Evolutionary conservation across 2,888 invertebrate species (phyloP).

Genomic region (Tanypteryx hageni): DNA sequence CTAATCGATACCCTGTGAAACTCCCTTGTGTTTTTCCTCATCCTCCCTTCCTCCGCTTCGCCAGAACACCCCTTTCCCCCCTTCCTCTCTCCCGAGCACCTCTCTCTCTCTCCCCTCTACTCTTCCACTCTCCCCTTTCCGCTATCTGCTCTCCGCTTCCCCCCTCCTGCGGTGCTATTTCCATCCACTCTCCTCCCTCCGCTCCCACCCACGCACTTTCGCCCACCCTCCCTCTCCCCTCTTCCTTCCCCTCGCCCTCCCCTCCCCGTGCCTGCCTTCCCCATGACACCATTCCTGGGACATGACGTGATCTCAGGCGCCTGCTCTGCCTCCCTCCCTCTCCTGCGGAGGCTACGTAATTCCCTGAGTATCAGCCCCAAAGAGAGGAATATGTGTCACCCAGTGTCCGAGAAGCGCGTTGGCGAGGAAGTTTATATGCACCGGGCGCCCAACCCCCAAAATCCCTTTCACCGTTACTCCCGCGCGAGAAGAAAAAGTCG

Average conservation of each 20-base stretch:
- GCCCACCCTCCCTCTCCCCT: neutral
- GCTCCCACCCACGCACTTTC: neutral
- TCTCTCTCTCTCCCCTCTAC: too few species aligned
- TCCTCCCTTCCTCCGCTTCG: too few species aligned
- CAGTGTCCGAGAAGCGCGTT: constrained; percentile 37
- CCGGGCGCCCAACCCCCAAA: neutral
- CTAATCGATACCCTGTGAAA: too few species aligned
- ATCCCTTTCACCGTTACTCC: constrained; percentile 31
- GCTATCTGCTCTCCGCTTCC: too few species aligned
- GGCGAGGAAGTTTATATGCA: constrained; percentile 17
- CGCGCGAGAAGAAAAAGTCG: neutral
- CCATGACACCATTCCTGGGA: constrained; percentile 50
- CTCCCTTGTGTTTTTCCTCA: too few species aligned
- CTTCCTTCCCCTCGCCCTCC: neutral
- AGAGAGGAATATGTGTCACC: constrained; percentile 54
- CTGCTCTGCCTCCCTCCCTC: neutral
- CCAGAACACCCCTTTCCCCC: too few species aligned
- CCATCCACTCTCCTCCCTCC: too few species aligned
- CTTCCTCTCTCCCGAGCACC: too few species aligned
- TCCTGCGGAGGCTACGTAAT: constrained; percentile 34
- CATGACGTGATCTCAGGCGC: constrained; percentile 51
- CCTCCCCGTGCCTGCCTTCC: neutral
- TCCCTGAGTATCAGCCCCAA: constrained; percentile 34
- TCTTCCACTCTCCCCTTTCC: too few species aligned
- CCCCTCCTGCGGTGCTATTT: too few species aligned